phyloP scores from a whole-genome alignment of 2,888 invertebrate species.

The Sisyra terminalis region DNA sequence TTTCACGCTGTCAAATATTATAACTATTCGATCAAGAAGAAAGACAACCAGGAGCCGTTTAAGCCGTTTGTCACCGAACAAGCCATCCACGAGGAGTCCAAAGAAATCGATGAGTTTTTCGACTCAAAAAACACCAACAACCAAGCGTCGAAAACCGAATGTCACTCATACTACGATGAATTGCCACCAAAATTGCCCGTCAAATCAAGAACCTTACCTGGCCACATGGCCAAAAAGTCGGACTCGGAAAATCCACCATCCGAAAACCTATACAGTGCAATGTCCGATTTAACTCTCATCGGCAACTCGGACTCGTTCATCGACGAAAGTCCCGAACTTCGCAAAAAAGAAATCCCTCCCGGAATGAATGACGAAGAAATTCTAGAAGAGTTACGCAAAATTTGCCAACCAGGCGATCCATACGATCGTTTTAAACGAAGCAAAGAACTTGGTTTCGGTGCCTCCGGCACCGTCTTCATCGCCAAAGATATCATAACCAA shows the following conservation, averaged over 20 bases:
- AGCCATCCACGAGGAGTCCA: conserved; percentile 66
- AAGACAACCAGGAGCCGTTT: conserved; percentile 45
- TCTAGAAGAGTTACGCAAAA: conserved; percentile 55
- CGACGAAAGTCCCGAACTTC: conserved; percentile 34
- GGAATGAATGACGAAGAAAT: conserved; percentile 54
- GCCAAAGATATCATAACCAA: conserved; percentile 60
- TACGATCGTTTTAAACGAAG: conserved; percentile 57
- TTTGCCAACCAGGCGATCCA: conserved; percentile 74
- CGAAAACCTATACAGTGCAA: conserved; percentile 2
- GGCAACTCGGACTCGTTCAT: conserved; percentile 20
- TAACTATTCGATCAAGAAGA: conserved; percentile 73
- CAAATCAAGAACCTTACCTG: conserved; percentile 5
- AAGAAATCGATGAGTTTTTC: conserved; percentile 61
- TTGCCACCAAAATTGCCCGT: conserved; percentile 6
- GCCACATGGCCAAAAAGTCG: background rate
- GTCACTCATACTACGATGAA: conserved; percentile 7
- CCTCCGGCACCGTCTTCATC: conserved; percentile 83
- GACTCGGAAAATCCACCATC: background rate
- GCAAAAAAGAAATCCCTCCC: conserved; percentile 36
- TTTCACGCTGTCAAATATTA: conserved; percentile 83
- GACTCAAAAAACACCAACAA: conserved; percentile 44
- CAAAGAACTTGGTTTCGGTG: conserved; percentile 80
- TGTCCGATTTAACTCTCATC: background rate
- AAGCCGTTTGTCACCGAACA: conserved; percentile 71
- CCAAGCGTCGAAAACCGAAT: conserved; percentile 41